Evolutionary conservation across 2,113 vertebrate species (phyloP).

Genomic region (Campylomormyrus numenius): DNA sequence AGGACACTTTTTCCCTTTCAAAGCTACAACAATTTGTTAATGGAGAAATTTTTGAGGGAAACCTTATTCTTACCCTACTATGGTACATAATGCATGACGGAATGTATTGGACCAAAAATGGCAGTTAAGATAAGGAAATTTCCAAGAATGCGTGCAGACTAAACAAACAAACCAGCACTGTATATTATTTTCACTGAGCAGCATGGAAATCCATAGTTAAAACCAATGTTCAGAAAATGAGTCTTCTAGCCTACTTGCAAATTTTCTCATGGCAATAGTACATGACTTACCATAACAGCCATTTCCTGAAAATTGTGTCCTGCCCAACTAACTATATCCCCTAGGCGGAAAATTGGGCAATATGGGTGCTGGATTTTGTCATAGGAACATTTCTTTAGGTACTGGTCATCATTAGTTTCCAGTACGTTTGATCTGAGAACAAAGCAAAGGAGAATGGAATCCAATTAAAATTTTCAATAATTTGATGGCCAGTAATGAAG

Average conservation of each 20-base stretch:
- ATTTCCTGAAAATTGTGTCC: conserved; percentile 72
- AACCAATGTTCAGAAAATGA: neutral
- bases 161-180: neutral
- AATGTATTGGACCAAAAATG: neutral
- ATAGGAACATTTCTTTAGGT: conserved; percentile 73
- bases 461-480: neutral
- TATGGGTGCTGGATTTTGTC: conserved; percentile 60
- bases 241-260: neutral
- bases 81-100: neutral
- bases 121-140: neutral
- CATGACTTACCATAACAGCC: conserved; percentile 60
- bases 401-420: conserved; percentile 52
- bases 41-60: neutral
- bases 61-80: neutral
- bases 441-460: conserved; percentile 5
- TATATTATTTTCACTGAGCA: neutral
- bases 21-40: neutral
- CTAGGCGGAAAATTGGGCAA: conserved; percentile 83
- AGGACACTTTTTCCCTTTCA: neutral
- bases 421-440: conserved; percentile 75
- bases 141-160: neutral
- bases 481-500: neutral
- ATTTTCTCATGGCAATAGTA: neutral
- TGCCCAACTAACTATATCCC: conserved; percentile 65
- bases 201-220: neutral